Evolutionary conservation across 2,888 invertebrate genomes (phyloP).

Genomic region (Altica lythri): DNA sequence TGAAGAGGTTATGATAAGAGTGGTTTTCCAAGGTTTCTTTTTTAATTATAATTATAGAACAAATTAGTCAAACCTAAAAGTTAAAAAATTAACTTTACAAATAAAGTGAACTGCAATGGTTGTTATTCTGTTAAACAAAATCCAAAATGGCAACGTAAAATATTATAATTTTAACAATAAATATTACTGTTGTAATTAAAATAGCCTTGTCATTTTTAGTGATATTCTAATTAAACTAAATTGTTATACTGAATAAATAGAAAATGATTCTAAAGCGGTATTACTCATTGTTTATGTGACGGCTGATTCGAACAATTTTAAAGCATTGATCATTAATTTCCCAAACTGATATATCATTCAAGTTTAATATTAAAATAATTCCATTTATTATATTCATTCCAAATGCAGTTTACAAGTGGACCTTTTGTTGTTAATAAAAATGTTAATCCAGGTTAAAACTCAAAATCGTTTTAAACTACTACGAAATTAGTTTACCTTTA

Average conservation of each 20-base stretch:
- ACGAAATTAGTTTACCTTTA: too few relatives aligned
- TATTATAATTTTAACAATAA: constrained; percentile 19
- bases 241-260: constrained; percentile 14
- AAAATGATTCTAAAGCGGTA: constrained; percentile 8
- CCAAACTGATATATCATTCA: constrained; percentile 7
- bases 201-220: constrained; percentile 22
- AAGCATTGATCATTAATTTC: constrained; percentile 10
- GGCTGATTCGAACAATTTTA: constrained; percentile 14
- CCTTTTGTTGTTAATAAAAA: too few relatives aligned
- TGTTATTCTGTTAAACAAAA: too few relatives aligned
- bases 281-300: constrained; percentile 23
- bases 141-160: constrained; percentile 21
- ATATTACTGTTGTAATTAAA: constrained; percentile 26
- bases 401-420: too few relatives aligned
- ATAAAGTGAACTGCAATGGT: too few relatives aligned
- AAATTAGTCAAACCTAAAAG: too few relatives aligned
- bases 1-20: constrained; percentile 5
- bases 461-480: too few relatives aligned
- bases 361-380: too few relatives aligned
- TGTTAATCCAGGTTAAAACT: too few relatives aligned
- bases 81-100: too few relatives aligned
- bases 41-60: background rate
- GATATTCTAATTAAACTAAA: constrained; percentile 23
- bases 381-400: too few relatives aligned
- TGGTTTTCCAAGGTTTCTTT: constrained; percentile 1